Base-by-base conservation (phyloP, 2,888 invertebrate genomes). In the Neelides folsomi region DNA sequence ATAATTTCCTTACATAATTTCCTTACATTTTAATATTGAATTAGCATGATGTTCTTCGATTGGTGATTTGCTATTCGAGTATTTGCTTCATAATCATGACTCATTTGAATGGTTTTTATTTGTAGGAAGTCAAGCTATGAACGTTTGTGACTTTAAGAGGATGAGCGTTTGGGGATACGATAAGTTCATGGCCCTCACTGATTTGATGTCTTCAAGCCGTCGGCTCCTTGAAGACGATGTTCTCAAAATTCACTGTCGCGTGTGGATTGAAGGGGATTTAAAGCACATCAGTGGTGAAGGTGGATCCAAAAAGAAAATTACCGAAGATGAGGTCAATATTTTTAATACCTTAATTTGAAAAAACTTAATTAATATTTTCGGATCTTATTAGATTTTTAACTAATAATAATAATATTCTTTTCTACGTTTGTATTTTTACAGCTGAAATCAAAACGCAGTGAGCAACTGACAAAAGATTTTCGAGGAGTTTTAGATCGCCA, bases 101-200 rank as follows among this genome's bases (percentile, higher is more conserved):
- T 27, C 4, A 27, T 35, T 19, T 37, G 40, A 7, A 39, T 50
- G 36, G 10, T 47, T 18, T 38, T 50, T 4, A 18, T 5, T 36
- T 48, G 1, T 38, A 64, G 62, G 64, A 27, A 63, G 61, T 41
- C 34, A 55, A 12, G 59, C 54, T 1, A 64, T 64, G 62, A 59
- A 59, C 18, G 60, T 62, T 2, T 63, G 62, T 40, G 62, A 63
- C 47, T 63, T 63, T 45, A 61, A 62, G 16, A 58, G 58, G 16
- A 47, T 55, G n/a, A 60, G 61, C 10, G 59, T 64, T 3, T 64
- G 62, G 62, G 64, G 62, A 7, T 63, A 62, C 41, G 63, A 64
- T 41, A 64, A 62, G 43, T 63, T 63, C 38, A 60, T 64, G 12
- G 36, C 53, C 2, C 53, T 61, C 5, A 37, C 50, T 2, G 62